Conservation (phyloP, 2,797 vertebrate species). For the Gymnothorax reevesii region DNA sequence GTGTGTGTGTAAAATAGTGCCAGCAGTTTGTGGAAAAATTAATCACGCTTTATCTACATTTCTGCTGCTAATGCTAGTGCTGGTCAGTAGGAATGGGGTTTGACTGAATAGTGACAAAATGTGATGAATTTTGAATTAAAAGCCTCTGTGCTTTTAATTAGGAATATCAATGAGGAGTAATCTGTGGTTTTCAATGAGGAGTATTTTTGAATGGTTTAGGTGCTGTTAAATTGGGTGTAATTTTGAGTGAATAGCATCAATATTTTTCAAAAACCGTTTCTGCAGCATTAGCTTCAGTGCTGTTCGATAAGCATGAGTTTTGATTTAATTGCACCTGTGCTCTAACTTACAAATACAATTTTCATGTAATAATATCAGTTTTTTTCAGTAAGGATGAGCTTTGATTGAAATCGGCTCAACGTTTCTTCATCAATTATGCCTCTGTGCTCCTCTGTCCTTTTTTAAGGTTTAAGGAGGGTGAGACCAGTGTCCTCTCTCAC, state of each 20-base stretch:
- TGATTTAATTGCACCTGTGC: too few relatives aligned
- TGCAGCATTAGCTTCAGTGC: too few relatives aligned
- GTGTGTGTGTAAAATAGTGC: not conserved
- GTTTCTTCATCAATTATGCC: not conserved
- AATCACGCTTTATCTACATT: not conserved
- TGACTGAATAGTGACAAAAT: not conserved
- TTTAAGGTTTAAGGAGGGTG: conserved; percentile 87
- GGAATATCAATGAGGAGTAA: too few relatives aligned
- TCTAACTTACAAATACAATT: too few relatives aligned
- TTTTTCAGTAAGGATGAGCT: not conserved
- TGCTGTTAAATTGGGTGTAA: too few relatives aligned
- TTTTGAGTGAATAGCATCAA: too few relatives aligned
- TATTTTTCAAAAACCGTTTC: too few relatives aligned
- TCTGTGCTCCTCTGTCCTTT: not conserved
- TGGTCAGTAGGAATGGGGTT: not conserved
- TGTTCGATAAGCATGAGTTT: too few relatives aligned
- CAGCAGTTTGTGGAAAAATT: not conserved
- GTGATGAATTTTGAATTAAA: too few relatives aligned
- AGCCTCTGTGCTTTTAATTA: too few relatives aligned
- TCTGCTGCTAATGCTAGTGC: not conserved
- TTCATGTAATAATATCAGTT: not conserved
- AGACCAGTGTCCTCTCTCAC: conserved; percentile 78
- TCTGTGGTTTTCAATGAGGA: too few relatives aligned
- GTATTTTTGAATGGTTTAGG: too few relatives aligned
- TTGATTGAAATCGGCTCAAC: not conserved